Base-by-base conservation (phyloP, 1,140 invertebrate species). In the Wasmannia auropunctata region DNA sequence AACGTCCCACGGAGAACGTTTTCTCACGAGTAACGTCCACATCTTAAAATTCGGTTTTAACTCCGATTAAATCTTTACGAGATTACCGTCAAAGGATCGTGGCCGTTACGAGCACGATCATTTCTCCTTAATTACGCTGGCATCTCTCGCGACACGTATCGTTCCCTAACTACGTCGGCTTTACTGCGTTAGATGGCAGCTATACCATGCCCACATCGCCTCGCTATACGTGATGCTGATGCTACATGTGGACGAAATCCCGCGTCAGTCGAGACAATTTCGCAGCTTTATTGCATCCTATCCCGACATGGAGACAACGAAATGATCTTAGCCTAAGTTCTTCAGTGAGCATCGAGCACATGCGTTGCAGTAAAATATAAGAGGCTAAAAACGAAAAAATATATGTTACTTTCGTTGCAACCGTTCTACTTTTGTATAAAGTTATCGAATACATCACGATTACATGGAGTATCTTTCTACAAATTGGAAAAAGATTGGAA, bases 201-300 rank as follows among this genome's bases (percentile, higher is more conserved):
- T 72, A n/a, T n/a, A 81, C 25, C 65, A 72, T 58, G n/a, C 19
- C 28, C 25, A 25, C 34, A 8, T 58, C 19, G n/a, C 28, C n/a
- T 31, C 19, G 67, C 40, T 83, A 83, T 51, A 51, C 58, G 79
- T 58, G 79, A 83, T 80, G 76, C 31, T 58, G 79, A 83, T 72
- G 51, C 10, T 43, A 25, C 10, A 69, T 22, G 31, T 28, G 37
- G 16, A 43, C 16, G 25, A 58, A 28, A 74, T 74, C n/a, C 16
- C 51, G 25, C 49, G 19, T 74, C 79, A 56, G 34, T 14, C 22
- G 37, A 74, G 51, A 51, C 67, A 43, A 81, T 83, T n/a, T 19
- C 28, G 67, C 25, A 16, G 43, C 22, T 83, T 74, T 83, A 83
- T 83, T 74, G 51, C 37, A 22, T 10, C 1, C 28, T 34, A 43